Conservation (phyloP, 2,888 invertebrate genomes). For the Spodoptera littoralis region DNA sequence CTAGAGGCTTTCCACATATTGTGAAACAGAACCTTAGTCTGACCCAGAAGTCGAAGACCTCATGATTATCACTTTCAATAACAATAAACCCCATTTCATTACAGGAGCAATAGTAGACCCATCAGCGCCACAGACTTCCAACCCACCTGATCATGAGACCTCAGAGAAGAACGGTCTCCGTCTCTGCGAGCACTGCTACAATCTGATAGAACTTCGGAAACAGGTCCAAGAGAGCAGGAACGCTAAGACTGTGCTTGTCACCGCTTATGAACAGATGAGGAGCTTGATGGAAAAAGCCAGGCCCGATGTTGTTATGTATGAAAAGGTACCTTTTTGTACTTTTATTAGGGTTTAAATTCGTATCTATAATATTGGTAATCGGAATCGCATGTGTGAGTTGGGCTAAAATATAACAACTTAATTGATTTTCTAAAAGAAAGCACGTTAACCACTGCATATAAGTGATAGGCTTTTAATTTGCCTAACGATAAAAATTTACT, state of each 20-base stretch:
- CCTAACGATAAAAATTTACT: too few relatives aligned
- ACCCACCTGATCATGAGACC: slow-evolving; percentile 72
- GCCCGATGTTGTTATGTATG: slow-evolving; percentile 91
- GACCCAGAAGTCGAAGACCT: too few relatives aligned
- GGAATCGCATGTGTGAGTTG: too few relatives aligned
- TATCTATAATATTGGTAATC: too few relatives aligned
- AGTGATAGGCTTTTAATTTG: too few relatives aligned
- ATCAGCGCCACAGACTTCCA: slow-evolving; percentile 71
- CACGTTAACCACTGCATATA: too few relatives aligned
- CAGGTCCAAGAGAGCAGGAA: slow-evolving; percentile 94
- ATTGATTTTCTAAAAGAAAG: too few relatives aligned
- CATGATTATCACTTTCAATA: too few relatives aligned
- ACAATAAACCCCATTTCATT: slow-evolving; percentile 16
- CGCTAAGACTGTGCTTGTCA: slow-evolving; percentile 93
- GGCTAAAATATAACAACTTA: too few relatives aligned
- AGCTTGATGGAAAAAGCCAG: slow-evolving; percentile 93
- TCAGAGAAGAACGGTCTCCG: slow-evolving; percentile 90
- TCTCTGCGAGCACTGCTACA: slow-evolving; percentile 93
- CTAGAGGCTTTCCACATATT: too few relatives aligned
- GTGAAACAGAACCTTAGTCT: too few relatives aligned
- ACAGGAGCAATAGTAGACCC: slow-evolving; percentile 85
- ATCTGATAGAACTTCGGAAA: slow-evolving; percentile 93
- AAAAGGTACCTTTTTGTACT: slow-evolving; percentile 77
- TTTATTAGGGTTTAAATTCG: too few relatives aligned
- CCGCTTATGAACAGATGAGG: slow-evolving; percentile 95